phyloP scores from a whole-genome alignment of 2,113 vertebrate genomes.

The Cephalopterus ornatus region DNA sequence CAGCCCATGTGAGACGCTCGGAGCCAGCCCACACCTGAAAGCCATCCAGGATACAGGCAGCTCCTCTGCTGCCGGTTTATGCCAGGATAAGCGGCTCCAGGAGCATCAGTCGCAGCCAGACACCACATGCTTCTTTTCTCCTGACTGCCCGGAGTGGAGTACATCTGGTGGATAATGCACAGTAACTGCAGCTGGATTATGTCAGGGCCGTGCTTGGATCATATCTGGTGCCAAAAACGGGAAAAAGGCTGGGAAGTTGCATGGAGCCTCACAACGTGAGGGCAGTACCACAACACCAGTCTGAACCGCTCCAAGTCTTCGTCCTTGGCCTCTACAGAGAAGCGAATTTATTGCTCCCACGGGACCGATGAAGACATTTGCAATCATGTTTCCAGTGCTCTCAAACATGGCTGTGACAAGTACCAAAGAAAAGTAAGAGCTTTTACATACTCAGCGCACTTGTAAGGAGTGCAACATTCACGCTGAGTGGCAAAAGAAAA shows the following conservation, averaged over 20 bases:
- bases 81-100: neutral
- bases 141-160: neutral
- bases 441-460: neutral
- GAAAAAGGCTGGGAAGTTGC: neutral
- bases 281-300: neutral
- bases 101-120: neutral
- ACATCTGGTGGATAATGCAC: neutral
- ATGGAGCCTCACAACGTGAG: neutral
- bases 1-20: rapidly evolving
- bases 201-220: neutral
- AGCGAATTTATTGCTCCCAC: neutral
- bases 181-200: neutral
- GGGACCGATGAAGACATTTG: neutral
- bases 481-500: neutral
- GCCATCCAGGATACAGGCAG: neutral
- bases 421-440: neutral
- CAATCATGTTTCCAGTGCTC: neutral
- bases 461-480: neutral
- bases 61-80: neutral
- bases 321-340: neutral
- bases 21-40: neutral
- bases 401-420: neutral
- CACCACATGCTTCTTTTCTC: neutral
- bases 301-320: neutral
- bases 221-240: neutral